Percentiles rank a stretch among this genome's conserved stretches.
These are phyloP conservation scores for Callimorpha dominula DNA, from an alignment of 2,888 invertebrate genomes.

Conservation along the genomic window DNA sequence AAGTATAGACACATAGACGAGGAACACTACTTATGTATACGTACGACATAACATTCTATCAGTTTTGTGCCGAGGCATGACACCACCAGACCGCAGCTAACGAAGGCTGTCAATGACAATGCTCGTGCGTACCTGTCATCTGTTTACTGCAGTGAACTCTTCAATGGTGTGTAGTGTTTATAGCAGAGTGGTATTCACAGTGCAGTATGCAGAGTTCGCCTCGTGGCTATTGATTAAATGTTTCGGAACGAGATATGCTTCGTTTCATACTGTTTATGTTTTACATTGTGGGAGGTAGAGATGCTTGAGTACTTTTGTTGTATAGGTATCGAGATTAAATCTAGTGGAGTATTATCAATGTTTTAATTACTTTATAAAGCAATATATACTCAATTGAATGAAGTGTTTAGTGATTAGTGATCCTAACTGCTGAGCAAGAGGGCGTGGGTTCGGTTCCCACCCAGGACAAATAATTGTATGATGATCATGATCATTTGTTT, in stretches of 20 bases:
- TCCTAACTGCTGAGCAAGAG: not conserved
- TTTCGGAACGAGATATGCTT: slow-evolving; percentile 13
- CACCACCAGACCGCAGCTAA: slow-evolving; percentile 29
- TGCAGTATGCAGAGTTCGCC: slow-evolving; percentile 8
- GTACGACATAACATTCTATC: slow-evolving; percentile 15
- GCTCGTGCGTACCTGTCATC: slow-evolving; percentile 26
- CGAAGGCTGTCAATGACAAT: slow-evolving; percentile 37
- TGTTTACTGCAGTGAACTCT: slow-evolving; percentile 14
- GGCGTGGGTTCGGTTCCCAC: too few relatives aligned
- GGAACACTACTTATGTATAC: not conserved
- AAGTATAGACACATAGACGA: not conserved
- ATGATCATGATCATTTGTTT: not conserved
- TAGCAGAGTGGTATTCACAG: not conserved
- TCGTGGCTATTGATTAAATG: slow-evolving; percentile 21
- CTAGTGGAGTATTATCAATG: not conserved
- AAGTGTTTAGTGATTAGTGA: too few relatives aligned
- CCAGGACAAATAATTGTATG: too few relatives aligned
- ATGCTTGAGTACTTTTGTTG: slow-evolving; percentile 4
- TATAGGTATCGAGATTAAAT: not conserved
- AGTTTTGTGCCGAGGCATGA: slow-evolving; percentile 16
- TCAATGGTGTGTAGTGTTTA: not conserved
- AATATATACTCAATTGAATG: too few relatives aligned
- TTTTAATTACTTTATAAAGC: not conserved
- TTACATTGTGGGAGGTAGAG: slow-evolving; percentile 8
- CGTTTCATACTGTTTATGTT: slow-evolving; percentile 21